Evolutionary conservation across 2,797 vertebrate species (phyloP), one percentile per base, ranked within the genome.

Genomic region (Sphaeramia orbicularis): DNA sequence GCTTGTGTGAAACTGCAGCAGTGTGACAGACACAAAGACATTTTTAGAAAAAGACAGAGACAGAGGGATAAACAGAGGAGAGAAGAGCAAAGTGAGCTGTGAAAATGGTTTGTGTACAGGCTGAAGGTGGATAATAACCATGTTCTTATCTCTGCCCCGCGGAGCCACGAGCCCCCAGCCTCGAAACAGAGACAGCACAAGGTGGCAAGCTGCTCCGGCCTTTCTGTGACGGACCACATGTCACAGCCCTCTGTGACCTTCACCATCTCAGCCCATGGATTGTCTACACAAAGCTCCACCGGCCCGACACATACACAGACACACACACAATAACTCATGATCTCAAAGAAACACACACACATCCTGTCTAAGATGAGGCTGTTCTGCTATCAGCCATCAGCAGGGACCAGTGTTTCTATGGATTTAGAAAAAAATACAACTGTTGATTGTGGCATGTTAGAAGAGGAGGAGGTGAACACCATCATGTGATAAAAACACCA

Each of bases 181-280:
- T 49, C 7, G 2, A 37, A 41, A 56, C 30, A 69, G 37, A 48
- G 43, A 50, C 30, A 10, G 62, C 19, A 38, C 2, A 7, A 48
- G 51, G 40, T 57, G 63, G 69, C 42, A 27, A 51, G 59, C 60
- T n/a, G 38, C 58, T 37, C 13, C 0, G 18, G 61, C 75, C 30
- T 70, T 42, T 49, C 49, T 58, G 76, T 75, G 83, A 81, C 54
- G 66, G 67, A 65, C 71, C 35, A 47, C 69, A 63, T 76, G 72
- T 86, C 71, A 64, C 53, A 57, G 68, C 65, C 47, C 62, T 66
- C 19, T 10, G 51, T 65, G 71, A 85, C 83, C 80, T 83, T 83
- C 69, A 49, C 53, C 58, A 52, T 54, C 63, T 32, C 56, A 40
- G 24, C 38, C 40, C 50, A 43, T 14, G 14, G 52, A 49, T 66